Base-by-base conservation (phyloP, 2,888 invertebrate species). In the Megastigmus dorsalis region DNA sequence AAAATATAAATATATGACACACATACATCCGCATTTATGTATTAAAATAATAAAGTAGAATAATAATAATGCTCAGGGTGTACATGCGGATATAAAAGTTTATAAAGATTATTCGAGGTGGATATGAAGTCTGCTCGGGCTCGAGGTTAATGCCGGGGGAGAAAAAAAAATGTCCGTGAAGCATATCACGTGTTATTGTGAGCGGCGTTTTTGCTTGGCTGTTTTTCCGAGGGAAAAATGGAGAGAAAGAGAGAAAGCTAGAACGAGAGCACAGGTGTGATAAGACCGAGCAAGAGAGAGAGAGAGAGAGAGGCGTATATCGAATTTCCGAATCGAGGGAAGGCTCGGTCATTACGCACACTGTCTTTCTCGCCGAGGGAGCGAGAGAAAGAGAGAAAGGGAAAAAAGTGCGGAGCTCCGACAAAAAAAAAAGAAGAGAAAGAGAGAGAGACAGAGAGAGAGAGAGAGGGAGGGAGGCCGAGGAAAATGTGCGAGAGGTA, bases 281-380 rank as follows among this genome's bases (percentile, higher is more conserved):
- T 52, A 52, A 65, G 63, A n/a, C 15, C 18, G n/a, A n/a, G 18
- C 23, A 2, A n/a, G 15, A 43, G 10, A 38, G 10, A n/a, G n/a
- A n/a, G 6, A 38, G 6, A 38, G 10, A n/a, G n/a, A n/a, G n/a
- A n/a, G 43, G 4, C 43, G 18, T 15, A 43, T 50, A 52, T 66
- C 54, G 33, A 66, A 41, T 54, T 66, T 66, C 43, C 18, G 23
- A 63, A 55, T 55, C 45, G 55, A 57, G 63, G 28, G 48, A n/a
- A 36, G 55, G n/a, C n/a, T 18, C 48, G 54, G 55, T 55, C 55
- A 63, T 71, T 71, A 71, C 54, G 26, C 2, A 20, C 30, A 5
- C 5, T 52, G 45, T 55, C 63, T 23, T 13, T 48, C 41, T 9
- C 50, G 5, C 15, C n/a, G 23, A 26, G 15, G 0, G 9, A 2